Evolutionary conservation across 2,888 invertebrate genomes (phyloP).

Genomic region (Brachyptera putata): DNA sequence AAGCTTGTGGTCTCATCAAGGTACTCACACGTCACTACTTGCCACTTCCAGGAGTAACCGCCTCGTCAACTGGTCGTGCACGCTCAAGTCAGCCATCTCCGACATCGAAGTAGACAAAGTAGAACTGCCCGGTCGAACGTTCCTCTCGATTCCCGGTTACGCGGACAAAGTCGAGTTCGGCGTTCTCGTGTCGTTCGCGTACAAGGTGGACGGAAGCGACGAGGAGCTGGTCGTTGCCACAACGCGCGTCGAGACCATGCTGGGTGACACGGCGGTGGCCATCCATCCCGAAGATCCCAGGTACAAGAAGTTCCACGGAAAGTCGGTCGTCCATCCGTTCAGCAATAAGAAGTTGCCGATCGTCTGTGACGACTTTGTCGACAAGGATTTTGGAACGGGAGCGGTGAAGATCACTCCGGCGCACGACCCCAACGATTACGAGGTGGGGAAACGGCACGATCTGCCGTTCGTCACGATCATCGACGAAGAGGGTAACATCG

Average conservation of each 20-base stretch:
- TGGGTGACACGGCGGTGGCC: constrained; percentile 97
- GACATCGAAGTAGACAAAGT: constrained; percentile 98
- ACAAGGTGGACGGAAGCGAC: constrained; percentile 62
- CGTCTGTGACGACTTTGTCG: constrained; percentile 90
- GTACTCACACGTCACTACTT: too few species aligned
- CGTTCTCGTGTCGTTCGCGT: constrained; percentile 86
- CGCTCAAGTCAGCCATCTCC: constrained; percentile 94
- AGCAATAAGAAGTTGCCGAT: constrained; percentile 77
- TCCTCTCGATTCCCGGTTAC: constrained; percentile 87
- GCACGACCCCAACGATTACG: constrained; percentile 96
- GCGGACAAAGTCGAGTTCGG: constrained; percentile 90
- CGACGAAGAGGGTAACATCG: constrained; percentile 83
- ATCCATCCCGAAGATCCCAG: constrained; percentile 89
- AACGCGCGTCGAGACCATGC: constrained; percentile 97
- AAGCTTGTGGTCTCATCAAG: too few species aligned
- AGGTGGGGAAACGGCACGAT: constrained; percentile 84
- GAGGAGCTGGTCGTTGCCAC: constrained; percentile 89
- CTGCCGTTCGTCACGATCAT: constrained; percentile 85
- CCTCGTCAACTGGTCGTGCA: constrained; percentile 98
- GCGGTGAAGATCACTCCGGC: constrained; percentile 99
- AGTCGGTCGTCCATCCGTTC: constrained; percentile 84
- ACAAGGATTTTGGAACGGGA: constrained; percentile 93
- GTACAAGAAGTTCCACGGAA: constrained; percentile 79
- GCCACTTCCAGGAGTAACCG: constrained; percentile 68
- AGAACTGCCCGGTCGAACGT: constrained; percentile 79